Evolutionary conservation across 1,140 invertebrate genomes (phyloP), one percentile per base, ranked within the genome.

Genomic region (Globodera rostochiensis): DNA sequence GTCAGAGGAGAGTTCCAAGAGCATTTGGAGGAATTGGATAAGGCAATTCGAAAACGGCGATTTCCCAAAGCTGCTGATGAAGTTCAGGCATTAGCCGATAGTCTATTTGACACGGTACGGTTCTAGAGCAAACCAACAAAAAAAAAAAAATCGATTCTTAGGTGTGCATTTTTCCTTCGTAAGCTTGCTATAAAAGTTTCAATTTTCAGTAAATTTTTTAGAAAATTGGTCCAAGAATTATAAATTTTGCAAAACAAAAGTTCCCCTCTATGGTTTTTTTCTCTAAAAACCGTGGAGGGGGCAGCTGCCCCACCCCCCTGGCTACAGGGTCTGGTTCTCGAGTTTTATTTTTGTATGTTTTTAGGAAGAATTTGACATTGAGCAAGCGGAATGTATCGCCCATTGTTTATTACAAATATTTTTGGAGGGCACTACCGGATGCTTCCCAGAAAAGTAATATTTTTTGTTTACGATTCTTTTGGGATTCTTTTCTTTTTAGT

Each of bases 1-100:
- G 82, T 83, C 47, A 66, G 82, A 36, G 82, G 84, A 78, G 82
- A 83, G 21, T 83, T 83, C 53, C 82, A 67, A 36, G 82, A 83
- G 69, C 82, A 83, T 57, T 66, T 83, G 70, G 82, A 83, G 75
- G 73, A 7, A 19, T 50, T 83, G 53, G 50, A 66, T 25, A 70
- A 84, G 21, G 82, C 80, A 60, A 46, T 83, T 25, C 73, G 45
- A 36, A n/a, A 80, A 15, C 36, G 64, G 3, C 15, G 25, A 7
- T 49, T 47, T 45, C 6, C 74, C n/a, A 15, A 69, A 6, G 47
- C 69, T 11, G 21, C 7, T 3, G 83, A 83, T 13, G 82, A 83
- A 69, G 82, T 83, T 57, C 70, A 79, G 64, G 50, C 64, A 50
- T 50, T 83, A 11, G 25, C 82, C 36, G 66, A 60, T 9, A 64